phyloP scores from a whole-genome alignment of 2,797 vertebrate species.

The Clarias pachynema region DNA sequence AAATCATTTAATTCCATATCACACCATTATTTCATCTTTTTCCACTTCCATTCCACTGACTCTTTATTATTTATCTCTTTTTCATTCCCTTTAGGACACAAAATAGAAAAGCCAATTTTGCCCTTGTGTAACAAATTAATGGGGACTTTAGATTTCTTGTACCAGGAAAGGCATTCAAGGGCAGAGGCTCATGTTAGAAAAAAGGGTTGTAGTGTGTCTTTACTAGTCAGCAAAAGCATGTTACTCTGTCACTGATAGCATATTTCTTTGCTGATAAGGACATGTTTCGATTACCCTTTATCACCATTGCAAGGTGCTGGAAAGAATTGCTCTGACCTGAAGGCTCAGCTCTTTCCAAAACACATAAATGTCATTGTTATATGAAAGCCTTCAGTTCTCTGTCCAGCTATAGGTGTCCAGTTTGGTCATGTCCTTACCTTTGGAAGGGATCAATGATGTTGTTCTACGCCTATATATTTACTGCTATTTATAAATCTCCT shows the following conservation, averaged over 20 bases:
- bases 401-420: not conserved
- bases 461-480: not conserved
- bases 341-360: not conserved
- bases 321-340: not conserved
- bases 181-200: not conserved
- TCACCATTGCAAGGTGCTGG: not conserved
- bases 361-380: too few species aligned
- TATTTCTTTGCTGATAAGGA: not conserved
- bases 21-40: conserved; percentile 2
- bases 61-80: conserved; percentile 3
- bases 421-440: not conserved
- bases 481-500: not conserved
- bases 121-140: not conserved
- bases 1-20: not conserved
- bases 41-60: not conserved
- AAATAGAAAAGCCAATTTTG: conserved; percentile 4
- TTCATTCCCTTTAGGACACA: conserved; percentile 13
- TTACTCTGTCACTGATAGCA: not conserved
- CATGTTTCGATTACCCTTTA: not conserved
- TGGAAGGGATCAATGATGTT: not conserved
- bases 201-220: not conserved
- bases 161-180: conserved; percentile 11
- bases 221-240: not conserved
- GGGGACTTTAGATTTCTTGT: not conserved
- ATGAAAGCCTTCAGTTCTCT: not conserved